Evolutionary conservation across 2,797 vertebrate species (phyloP).

Genomic region (Hirundo rustica): DNA sequence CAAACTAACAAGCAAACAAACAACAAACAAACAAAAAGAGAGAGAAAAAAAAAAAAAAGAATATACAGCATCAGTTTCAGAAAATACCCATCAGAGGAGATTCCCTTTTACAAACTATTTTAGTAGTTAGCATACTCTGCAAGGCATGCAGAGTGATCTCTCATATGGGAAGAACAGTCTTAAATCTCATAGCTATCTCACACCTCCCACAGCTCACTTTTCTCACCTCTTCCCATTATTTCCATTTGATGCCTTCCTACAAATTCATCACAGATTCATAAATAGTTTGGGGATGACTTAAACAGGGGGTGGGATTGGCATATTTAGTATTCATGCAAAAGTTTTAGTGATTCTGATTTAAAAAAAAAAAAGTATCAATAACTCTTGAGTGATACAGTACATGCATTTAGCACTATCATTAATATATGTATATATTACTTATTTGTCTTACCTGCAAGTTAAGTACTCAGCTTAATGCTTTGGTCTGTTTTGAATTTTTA

Average conservation of each 20-base stretch:
- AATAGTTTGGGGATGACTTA: constrained; percentile 31
- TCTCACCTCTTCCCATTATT: constrained; percentile 44
- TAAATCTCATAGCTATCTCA: constrained; percentile 19
- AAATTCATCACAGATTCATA: constrained; percentile 12
- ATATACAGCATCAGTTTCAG: not conserved
- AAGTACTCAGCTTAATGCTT: not conserved
- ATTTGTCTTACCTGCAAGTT: not conserved
- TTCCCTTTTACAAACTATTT: constrained; percentile 34
- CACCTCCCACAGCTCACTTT: constrained; percentile 28
- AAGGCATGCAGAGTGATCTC: not conserved
- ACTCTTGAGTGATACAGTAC: not conserved
- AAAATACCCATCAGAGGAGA: constrained; percentile 26
- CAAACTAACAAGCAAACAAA: fast-evolving
- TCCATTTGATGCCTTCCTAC: not conserved
- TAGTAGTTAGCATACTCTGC: not conserved
- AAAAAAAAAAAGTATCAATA: not conserved
- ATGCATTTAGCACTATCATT: not conserved
- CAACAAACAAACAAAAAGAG: fast-evolving
- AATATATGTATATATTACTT: not conserved
- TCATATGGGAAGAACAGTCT: not conserved
- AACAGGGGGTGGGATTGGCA: not conserved
- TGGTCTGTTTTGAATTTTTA: not conserved
- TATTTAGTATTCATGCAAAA: not conserved
- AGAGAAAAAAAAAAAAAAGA: fast-evolving
- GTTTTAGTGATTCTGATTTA: not conserved